These are phyloP conservation scores for Cettia cetti DNA, from an alignment of 2,113 vertebrate species.

Conservation along the genomic window DNA sequence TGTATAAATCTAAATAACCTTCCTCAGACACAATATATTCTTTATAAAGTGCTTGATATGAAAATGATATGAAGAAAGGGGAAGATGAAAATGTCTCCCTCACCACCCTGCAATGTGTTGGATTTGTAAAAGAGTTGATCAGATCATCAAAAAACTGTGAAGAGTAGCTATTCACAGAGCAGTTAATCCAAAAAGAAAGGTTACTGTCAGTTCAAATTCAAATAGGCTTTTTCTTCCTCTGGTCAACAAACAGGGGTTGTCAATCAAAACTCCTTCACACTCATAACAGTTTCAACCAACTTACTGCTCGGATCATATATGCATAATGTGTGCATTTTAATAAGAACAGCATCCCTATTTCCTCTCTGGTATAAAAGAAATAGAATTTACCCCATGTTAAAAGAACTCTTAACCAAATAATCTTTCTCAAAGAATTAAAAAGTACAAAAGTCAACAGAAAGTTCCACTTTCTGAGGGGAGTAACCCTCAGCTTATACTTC, in stretches of 20 bases:
- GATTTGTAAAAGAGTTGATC: neutral
- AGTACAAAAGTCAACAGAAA: neutral
- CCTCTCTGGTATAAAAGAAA: neutral
- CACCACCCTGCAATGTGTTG: neutral
- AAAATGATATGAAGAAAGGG: neutral
- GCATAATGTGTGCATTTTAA: neutral
- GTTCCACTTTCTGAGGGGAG: neutral
- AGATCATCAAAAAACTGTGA: neutral
- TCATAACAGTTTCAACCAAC: neutral
- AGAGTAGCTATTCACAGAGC: neutral
- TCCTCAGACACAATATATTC: neutral
- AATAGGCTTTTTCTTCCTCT: neutral
- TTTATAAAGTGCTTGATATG: neutral
- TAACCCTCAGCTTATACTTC: neutral
- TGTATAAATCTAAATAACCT: neutral
- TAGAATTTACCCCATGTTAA: neutral
- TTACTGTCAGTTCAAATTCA: neutral
- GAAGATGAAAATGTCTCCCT: neutral
- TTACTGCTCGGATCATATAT: neutral
- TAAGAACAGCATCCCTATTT: neutral
- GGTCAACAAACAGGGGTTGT: neutral
- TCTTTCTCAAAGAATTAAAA: neutral
- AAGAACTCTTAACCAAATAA: neutral
- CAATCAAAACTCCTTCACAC: neutral
- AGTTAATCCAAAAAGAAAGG: neutral